Evolutionary conservation across 2,113 vertebrate genomes (phyloP), one percentile per base, ranked within the genome.

Genomic region (Anas platyrhynchos): DNA sequence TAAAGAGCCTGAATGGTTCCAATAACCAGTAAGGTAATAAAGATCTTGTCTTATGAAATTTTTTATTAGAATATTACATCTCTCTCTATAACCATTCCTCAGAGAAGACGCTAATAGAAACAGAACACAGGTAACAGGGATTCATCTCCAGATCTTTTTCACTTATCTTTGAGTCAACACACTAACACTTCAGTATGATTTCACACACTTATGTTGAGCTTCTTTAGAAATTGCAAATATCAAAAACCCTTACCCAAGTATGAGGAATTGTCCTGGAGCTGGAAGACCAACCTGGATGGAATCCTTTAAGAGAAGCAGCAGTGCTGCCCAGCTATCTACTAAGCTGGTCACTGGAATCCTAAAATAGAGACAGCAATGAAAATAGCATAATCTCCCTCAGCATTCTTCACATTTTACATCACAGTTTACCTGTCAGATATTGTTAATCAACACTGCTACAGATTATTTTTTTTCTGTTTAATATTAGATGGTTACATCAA

Each of bases 271-370:
- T 93, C 99, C 99, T 0, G 99, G 99, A 56, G 99, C 99, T 68
- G 99, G 99, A 65, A 99, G 98, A 86, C 98, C 98, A 67, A 99
- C 98, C 86, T 99, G 99, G 50, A 99, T 98, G 6, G 99, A 99
- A 95, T 99, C 99, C 97, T 99, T 99, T 26, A 99, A 97, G 73
- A 99, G 98, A 10, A 99, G 97, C 80, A 99, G 94, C 83, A 99
- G 97, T 59, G 99, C 99, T 8, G 99, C 98, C 99, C 99, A 99
- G 93, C 99, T 99, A 55, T 99, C 99, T 61, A 99, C 99, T 95
- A 99, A 98, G 96, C 98, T 99, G 86, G 99, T 99, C 84, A 99
- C 99, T 17, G 99, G 98, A 93, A 99, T 99, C 96, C 99, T 99
- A 90, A 20, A 95, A 96, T 71, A 95, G 68, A 94, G 56, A 41